phyloP scores from a whole-genome alignment of 2,797 vertebrate genomes.

The Lateolabrax maculatus region DNA sequence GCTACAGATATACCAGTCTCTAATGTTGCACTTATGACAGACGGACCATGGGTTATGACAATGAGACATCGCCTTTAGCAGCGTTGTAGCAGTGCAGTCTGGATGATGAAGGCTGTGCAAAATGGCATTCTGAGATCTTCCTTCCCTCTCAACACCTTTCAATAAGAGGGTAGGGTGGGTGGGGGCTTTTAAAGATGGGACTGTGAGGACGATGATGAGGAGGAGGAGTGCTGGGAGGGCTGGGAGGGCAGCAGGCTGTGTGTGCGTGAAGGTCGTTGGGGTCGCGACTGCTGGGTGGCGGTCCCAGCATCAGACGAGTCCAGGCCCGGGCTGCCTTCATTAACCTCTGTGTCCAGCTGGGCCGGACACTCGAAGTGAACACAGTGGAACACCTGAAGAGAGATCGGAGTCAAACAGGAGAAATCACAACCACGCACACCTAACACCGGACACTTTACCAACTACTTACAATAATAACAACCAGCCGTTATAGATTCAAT shows the following conservation, averaged over 20 bases:
- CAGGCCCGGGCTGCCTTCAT: conserved; percentile 85
- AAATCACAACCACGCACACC: background rate
- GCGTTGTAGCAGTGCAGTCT: conserved; percentile 69
- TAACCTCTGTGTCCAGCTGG: conserved; percentile 88
- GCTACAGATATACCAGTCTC: conserved; percentile 54
- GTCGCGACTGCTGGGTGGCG: conserved; percentile 75
- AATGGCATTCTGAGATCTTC: conserved; percentile 60
- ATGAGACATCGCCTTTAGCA: conserved; percentile 65
- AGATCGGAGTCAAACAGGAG: background rate
- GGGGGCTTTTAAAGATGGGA: conserved; percentile 63
- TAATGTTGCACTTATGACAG: conserved; percentile 58
- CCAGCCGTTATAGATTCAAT: too few species aligned
- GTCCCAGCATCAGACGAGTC: conserved; percentile 70
- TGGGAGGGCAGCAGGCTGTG: conserved; percentile 81
- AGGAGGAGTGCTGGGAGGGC: conserved; percentile 60
- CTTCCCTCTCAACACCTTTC: conserved; percentile 28
- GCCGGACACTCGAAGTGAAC: conserved; percentile 98
- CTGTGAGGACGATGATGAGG: conserved; percentile 70
- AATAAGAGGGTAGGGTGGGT: background rate
- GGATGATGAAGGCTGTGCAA: conserved; percentile 75
- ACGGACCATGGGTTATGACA: conserved; percentile 47
- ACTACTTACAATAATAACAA: background rate
- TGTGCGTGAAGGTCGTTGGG: conserved; percentile 81
- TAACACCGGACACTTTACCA: background rate
- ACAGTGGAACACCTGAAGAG: conserved; percentile 95